Percentiles rank a stretch among this genome's conserved stretches.
Conservation (phyloP, 2,113 vertebrate species). For the Phoenicopterus ruber region DNA sequence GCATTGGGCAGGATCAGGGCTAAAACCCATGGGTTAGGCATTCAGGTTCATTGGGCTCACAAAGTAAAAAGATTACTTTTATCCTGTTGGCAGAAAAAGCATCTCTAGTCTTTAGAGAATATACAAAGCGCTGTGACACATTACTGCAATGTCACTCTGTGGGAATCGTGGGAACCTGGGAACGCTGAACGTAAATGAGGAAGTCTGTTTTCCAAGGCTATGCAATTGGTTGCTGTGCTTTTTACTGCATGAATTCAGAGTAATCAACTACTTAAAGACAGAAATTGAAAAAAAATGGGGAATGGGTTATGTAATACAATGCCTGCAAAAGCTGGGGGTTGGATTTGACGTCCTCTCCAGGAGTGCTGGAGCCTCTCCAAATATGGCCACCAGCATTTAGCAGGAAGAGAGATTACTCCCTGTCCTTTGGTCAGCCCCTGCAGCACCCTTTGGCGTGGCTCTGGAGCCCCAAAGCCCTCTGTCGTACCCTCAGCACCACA, state of each 20-base stretch:
- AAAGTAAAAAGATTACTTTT: background rate
- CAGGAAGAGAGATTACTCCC: background rate
- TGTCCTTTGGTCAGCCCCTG: background rate
- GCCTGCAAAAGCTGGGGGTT: background rate
- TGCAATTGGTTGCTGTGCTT: background rate
- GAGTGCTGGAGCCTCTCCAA: background rate
- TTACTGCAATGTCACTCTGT: background rate
- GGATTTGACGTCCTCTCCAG: background rate
- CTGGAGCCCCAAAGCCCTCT: background rate
- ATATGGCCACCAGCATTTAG: background rate
- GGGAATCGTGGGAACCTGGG: background rate
- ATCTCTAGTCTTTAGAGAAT: background rate
- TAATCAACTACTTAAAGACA: background rate
- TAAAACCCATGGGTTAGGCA: background rate
- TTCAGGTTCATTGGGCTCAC: background rate
- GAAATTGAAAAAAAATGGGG: background rate
- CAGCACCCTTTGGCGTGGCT: background rate
- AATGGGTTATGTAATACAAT: background rate
- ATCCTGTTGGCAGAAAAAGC: background rate
- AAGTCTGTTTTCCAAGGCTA: background rate
- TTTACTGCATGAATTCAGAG: slow-evolving; percentile 2
- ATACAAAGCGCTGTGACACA: background rate
- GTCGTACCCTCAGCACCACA: background rate
- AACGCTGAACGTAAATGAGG: background rate
- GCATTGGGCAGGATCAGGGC: background rate